Base-by-base conservation (phyloP, 1,140 invertebrate genomes). In the Triops cancriformis region DNA sequence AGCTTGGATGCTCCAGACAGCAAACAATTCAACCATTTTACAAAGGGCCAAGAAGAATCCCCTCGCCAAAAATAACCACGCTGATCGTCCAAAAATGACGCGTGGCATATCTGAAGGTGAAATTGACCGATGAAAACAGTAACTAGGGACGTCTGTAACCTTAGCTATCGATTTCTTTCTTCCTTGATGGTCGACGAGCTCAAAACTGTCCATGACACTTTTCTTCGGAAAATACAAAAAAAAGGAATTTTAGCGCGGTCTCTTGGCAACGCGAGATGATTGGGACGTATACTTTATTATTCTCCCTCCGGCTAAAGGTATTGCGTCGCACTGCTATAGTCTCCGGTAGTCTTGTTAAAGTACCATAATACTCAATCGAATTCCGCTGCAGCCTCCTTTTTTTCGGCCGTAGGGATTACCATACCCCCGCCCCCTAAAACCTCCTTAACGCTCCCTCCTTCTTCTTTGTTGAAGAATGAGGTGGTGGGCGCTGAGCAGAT, bases 251-350 rank as follows among this genome's bases (percentile, higher is more conserved):
- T 37, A 37, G 31, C 31, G 31, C 31, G 31, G 51, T 64, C 51
- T 64, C 51, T 64, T 64, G 51, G 51, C 51, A 64, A 64, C 51
- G 51, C 51, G 14, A 64, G 51, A 64, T 64, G 51, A 64, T 18
- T 64, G 51, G n/a, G 51, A 64, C 51, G 51, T 64, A 64, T 64
- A 64, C 51, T 64, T 18, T 64, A 23, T 64, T 64, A 64, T 64
- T 64, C n/a, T 64, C 51, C 43, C 51, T 37, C 31, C 31, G 18
- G 14, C 51, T n/a, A 64, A 64, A 64, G 51, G 51, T 64, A 64
- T 64, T 64, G 51, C 51, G 51, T 64, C 31, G 31, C 31, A 4
- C 23, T 64, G 10, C 14, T 64, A 64, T 64, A 64, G 18, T 64
- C 51, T 18, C 31, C 31, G 31, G 31, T 37, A 37, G 51, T 64